Conservation (phyloP, 2,113 vertebrate genomes). For the Chamaea fasciata region DNA sequence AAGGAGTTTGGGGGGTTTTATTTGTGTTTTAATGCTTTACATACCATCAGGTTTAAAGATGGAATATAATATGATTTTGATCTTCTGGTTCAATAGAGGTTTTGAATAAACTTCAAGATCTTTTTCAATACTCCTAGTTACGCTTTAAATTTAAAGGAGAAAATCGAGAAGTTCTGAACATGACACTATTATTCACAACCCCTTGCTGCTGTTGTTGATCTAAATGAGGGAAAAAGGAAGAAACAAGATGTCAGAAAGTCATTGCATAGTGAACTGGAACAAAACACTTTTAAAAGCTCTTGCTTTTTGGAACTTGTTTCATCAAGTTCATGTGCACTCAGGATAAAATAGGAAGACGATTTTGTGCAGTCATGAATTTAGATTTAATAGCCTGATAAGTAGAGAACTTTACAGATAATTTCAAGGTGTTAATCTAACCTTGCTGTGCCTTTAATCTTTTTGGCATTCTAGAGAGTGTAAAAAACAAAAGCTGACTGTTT, state of each 20-base stretch:
- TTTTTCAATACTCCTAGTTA: neutral
- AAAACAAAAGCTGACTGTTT: slow-evolving; percentile 41
- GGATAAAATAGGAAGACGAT: neutral
- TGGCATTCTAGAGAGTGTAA: neutral
- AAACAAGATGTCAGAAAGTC: neutral
- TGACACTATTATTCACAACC: neutral
- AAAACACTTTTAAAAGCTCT: neutral
- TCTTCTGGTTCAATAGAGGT: neutral
- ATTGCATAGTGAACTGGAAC: neutral
- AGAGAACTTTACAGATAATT: slow-evolving; percentile 27
- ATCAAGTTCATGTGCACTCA: neutral
- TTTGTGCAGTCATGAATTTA: slow-evolving; percentile 6
- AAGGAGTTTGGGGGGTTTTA: rapidly evolving
- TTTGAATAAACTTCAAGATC: neutral
- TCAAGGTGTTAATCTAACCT: slow-evolving; percentile 44
- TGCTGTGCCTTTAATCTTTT: slow-evolving; percentile 39
- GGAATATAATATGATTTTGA: neutral
- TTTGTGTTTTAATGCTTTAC: neutral
- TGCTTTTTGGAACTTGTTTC: neutral
- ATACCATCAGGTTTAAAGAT: neutral
- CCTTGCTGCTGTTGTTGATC: neutral
- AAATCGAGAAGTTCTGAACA: neutral
- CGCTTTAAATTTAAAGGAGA: neutral
- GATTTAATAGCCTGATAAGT: slow-evolving; percentile 40
- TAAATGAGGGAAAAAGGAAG: neutral